Evolutionary conservation across 2,888 invertebrate genomes (phyloP), one percentile per base, ranked within the genome.

Genomic region (Chydorus sphaericus): DNA sequence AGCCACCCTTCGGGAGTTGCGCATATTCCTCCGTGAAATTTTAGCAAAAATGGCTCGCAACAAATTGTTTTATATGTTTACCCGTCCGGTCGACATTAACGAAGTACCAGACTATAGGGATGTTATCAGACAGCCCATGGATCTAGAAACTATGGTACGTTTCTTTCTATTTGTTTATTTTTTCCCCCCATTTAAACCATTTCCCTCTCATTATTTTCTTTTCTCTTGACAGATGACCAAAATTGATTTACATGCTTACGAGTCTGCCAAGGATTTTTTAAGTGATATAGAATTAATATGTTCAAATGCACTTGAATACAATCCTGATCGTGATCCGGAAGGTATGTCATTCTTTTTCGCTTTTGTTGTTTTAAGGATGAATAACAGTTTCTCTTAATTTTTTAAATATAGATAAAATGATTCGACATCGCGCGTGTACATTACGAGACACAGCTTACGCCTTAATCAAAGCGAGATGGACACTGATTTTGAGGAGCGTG

Each of bases 91-190:
- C 1, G 88, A 89, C 67, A 75, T 81, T 14, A 81, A 85, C 65
- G 86, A 87, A 75, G 88, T 80, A 33, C 86, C 88, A 5, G 92
- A 92, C 70, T 92, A 92, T 68, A 76, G 84, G 61, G 79, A 82
- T 51, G 87, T 91, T 57, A 82, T 92, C 59, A 80, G 82, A 65
- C 78, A 82, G 62, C 92, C 92, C 0, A 91, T 92, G 89, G 89
- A 91, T 69, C 71, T 92, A 56, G 86, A 88, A 67, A 85, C 86
- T 0, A 91, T 92, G 85, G n/a, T n/a, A n/a, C n/a, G n/a, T n/a
- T n/a, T n/a, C n/a, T n/a, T n/a, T n/a, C n/a, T n/a, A n/a, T n/a
- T n/a, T n/a, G n/a, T n/a, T n/a, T n/a, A n/a, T n/a, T n/a, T n/a
- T n/a, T n/a, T n/a, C n/a, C n/a, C n/a, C n/a, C n/a, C n/a, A n/a